These are phyloP conservation scores for Oncorhynchus keta DNA, from an alignment of 2,113 vertebrate genomes.

Conservation along the genomic window DNA sequence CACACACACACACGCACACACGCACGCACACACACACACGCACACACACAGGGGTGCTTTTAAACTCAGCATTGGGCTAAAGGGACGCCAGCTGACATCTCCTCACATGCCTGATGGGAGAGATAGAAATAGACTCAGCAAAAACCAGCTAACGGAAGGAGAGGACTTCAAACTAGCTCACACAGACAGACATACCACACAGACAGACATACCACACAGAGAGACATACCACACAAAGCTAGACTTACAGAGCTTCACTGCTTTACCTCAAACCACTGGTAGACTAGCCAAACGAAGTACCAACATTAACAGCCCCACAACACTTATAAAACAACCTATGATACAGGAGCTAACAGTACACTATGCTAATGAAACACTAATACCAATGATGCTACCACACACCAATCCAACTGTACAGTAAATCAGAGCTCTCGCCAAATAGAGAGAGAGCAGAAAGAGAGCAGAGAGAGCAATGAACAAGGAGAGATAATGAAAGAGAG, in stretches of 20 bases:
- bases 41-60: constrained; percentile 19
- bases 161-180: not conserved
- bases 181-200: not conserved
- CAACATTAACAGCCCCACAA: too few relatives aligned
- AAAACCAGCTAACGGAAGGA: not conserved
- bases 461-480: not conserved
- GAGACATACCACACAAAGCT: not conserved
- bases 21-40: constrained; percentile 5
- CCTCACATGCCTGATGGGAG: not conserved
- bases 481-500: not conserved
- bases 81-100: not conserved
- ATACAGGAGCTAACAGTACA: too few relatives aligned
- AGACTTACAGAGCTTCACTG: not conserved
- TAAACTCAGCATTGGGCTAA: not conserved
- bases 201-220: not conserved
- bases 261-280: not conserved
- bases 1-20: constrained; percentile 2
- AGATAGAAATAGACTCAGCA: not conserved
- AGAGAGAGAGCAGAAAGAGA: not conserved
- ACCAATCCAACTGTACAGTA: too few relatives aligned
- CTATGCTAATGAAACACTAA: too few relatives aligned
- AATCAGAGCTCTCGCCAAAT: not conserved
- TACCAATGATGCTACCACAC: too few relatives aligned
- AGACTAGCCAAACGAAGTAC: too few relatives aligned
- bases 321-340: too few relatives aligned